phyloP scores from a whole-genome alignment of 2,113 vertebrate genomes.

The Catharus fuscescens region DNA sequence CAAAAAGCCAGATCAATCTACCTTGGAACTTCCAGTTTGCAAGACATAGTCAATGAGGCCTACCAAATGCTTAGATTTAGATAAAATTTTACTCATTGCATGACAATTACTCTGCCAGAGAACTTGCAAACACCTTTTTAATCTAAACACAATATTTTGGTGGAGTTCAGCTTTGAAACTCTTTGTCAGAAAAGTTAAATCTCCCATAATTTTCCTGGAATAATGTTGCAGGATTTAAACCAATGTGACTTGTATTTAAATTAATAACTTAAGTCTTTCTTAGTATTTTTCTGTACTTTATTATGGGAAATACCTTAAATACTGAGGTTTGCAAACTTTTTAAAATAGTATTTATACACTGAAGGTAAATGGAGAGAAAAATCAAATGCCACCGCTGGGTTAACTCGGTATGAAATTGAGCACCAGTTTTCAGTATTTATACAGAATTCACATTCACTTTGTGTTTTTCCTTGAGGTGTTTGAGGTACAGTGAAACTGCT shows the following conservation, averaged over 20 bases:
- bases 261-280: neutral
- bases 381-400: conserved; percentile 30
- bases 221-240: neutral
- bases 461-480: conserved; percentile 64
- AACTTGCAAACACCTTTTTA: neutral
- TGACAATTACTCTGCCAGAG: neutral
- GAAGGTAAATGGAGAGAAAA: conserved; percentile 29
- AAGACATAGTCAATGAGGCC: neutral
- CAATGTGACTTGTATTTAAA: neutral
- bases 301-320: conserved; percentile 62
- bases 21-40: neutral
- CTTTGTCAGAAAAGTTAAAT: neutral
- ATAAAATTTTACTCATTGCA: neutral
- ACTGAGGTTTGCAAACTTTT: conserved; percentile 39
- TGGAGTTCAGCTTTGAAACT: neutral
- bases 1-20: neutral
- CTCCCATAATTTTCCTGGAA: neutral
- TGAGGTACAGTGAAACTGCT: conserved; percentile 64
- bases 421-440: conserved; percentile 24
- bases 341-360: conserved; percentile 6
- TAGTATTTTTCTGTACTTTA: neutral
- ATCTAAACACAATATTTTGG: neutral
- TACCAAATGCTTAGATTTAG: neutral
- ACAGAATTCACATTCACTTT: conserved; percentile 49
- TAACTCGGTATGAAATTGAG: neutral